Conservation (phyloP, 1,140 invertebrate genomes). For the Vanessa atalanta region DNA sequence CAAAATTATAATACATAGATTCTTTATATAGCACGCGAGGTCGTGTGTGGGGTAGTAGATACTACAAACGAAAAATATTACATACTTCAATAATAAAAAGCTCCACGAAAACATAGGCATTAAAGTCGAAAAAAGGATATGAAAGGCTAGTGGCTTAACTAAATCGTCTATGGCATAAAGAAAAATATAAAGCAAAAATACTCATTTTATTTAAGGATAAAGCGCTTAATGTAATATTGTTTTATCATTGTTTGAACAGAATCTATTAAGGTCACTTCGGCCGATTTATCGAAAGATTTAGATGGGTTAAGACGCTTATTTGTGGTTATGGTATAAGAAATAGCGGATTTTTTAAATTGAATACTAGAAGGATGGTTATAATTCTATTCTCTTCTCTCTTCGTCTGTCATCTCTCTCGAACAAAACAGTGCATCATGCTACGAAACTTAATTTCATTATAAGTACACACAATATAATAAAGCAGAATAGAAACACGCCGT, state of each 20-base stretch:
- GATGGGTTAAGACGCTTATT: constrained; percentile 29
- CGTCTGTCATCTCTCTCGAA: no score
- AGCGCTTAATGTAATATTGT: constrained; percentile 37
- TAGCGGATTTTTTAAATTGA: background rate
- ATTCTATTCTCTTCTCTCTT: no score
- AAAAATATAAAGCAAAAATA: constrained; percentile 26
- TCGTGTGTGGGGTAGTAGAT: background rate
- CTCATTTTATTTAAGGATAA: constrained; percentile 25
- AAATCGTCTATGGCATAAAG: constrained; percentile 21
- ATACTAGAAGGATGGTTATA: no score
- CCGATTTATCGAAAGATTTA: constrained; percentile 42
- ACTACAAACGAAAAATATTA: background rate
- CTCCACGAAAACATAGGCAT: background rate
- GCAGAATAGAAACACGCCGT: no score
- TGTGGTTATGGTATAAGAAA: constrained; percentile 24
- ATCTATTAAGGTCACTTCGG: constrained; percentile 32
- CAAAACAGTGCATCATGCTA: no score
- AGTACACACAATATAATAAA: no score
- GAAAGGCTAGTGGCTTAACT: constrained; percentile 11
- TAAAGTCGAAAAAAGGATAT: constrained; percentile 12
- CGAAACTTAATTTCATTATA: no score
- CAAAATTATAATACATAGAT: no score
- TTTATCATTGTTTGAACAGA: constrained; percentile 51
- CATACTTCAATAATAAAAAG: background rate
- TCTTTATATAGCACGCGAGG: background rate